Evolutionary conservation across 2,888 invertebrate species (phyloP), one percentile per base, ranked within the genome.

Genomic region (Drosophila peninsularis): DNA sequence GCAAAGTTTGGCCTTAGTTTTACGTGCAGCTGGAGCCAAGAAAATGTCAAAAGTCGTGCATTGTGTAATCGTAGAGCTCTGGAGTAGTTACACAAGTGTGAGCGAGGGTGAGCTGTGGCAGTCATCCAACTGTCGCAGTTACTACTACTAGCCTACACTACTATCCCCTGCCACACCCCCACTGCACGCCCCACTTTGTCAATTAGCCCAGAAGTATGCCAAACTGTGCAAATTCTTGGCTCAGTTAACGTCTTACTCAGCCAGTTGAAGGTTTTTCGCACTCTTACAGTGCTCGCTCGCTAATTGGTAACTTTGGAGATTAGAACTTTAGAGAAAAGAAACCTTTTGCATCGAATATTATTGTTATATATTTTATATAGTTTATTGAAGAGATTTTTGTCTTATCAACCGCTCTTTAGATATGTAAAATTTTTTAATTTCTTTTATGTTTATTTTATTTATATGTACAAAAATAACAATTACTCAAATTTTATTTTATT

Each of bases 1-100:
- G 1, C n/a, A 45, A n/a, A 30, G n/a, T 24, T 32, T n/a, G 10
- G 11, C 30, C 34, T 47, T 30, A 32, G n/a, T 27, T 32, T 14
- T 32, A 41, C 32, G 11, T 30, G 41, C 55, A 45, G 45, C 52
- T 39, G 55, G 71, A 50, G 45, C 39, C 56, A 64, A 54, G 56
- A 61, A 78, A 81, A 79, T 79, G 81, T 69, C 75, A 78, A 81
- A 75, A 62, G 79, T 72, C 75, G 50, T 39, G 55, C 52, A 71
- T 78, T 75, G 75, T 78, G 61, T 74, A 75, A 76, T 54, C 41
- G 57, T 56, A 32, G 19, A 61, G 32, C 45, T 32, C 34, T 24
- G 36, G 37, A 55, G 52, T 56, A 36, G 27, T 42, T 13, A 21
- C 19, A 49, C 34, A 66, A 52, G 41, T 47, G 55, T 13, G 14